Percentiles rank a stretch among this genome's conserved stretches.
Evolutionary conservation across 2,113 vertebrate species (phyloP).

Genomic region (Cebidichthys violaceus): DNA sequence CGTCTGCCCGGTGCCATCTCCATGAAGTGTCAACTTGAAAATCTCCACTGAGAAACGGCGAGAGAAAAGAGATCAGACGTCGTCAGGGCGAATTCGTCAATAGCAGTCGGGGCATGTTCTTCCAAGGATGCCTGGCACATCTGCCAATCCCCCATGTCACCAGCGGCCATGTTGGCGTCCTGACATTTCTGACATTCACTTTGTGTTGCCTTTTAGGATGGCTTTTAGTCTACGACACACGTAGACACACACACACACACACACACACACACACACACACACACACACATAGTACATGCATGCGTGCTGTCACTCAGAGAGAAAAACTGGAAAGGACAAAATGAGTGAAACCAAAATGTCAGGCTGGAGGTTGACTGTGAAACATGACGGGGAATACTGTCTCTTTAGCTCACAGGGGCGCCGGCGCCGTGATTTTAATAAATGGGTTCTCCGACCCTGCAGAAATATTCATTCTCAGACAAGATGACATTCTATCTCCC

Average conservation of each 20-base stretch:
- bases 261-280: neutral
- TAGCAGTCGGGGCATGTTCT: neutral
- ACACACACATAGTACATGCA: neutral
- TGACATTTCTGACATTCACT: conserved; percentile 33
- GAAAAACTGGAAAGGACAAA: conserved; percentile 65
- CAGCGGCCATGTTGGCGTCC: conserved; percentile 9
- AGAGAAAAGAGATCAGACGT: conserved; percentile 15
- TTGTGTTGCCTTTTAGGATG: conserved; percentile 39
- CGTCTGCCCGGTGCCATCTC: neutral
- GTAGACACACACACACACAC: conserved; percentile 7
- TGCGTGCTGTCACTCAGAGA: conserved; percentile 29
- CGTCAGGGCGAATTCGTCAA: neutral
- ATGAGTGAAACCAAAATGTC: conserved; percentile 72
- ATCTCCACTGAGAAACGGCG: neutral
- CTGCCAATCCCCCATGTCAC: conserved; percentile 35
- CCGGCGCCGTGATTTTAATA: conserved; percentile 54
- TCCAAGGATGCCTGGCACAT: conserved; percentile 9
- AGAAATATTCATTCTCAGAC: conserved; percentile 66
- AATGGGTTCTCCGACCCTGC: conserved; percentile 64
- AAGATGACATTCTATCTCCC: conserved; percentile 69
- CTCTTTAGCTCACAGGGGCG: conserved; percentile 37
- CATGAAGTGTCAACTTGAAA: conserved; percentile 8
- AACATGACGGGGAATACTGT: conserved; percentile 64
- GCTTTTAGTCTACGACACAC: conserved; percentile 23
- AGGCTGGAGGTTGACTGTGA: conserved; percentile 61